These are phyloP conservation scores for Schizothorax lantsangensis DNA, from an alignment of 2,797 vertebrate species.

Conservation along the genomic window DNA sequence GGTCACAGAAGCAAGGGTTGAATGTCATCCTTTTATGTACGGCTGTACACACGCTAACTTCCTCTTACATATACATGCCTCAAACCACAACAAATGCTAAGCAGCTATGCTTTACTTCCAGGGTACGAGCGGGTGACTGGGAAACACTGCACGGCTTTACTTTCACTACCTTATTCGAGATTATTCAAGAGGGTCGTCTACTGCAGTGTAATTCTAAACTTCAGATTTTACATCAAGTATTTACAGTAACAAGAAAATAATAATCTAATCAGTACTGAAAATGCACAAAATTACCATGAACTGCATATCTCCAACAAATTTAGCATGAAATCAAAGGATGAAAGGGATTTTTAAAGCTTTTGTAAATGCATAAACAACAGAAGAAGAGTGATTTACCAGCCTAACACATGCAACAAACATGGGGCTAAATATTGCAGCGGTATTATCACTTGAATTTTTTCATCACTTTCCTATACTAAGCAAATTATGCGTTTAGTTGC, in stretches of 20 bases:
- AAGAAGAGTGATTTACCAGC: background rate
- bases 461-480: background rate
- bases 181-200: background rate
- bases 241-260: background rate
- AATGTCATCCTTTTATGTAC: slow-evolving; percentile 20
- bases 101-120: slow-evolving; percentile 33
- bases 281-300: background rate
- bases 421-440: background rate
- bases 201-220: background rate
- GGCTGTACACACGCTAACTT: slow-evolving; percentile 25
- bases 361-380: background rate
- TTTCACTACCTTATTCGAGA: slow-evolving; percentile 10
- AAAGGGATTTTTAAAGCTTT: background rate
- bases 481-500: background rate
- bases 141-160: slow-evolving; percentile 12
- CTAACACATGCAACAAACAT: background rate
- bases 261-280: background rate
- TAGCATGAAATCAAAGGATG: background rate
- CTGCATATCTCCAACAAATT: background rate
- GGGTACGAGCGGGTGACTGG: slow-evolving; percentile 19
- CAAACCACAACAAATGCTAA: slow-evolving; percentile 32
- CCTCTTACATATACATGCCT: slow-evolving; percentile 40
- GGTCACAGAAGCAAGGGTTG: slow-evolving; percentile 14
- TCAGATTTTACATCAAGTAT: background rate
- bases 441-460: background rate